Percentiles rank a stretch among this genome's conserved stretches.
Conservation (phyloP, 2,888 invertebrate genomes). For the Xanthia togata region DNA sequence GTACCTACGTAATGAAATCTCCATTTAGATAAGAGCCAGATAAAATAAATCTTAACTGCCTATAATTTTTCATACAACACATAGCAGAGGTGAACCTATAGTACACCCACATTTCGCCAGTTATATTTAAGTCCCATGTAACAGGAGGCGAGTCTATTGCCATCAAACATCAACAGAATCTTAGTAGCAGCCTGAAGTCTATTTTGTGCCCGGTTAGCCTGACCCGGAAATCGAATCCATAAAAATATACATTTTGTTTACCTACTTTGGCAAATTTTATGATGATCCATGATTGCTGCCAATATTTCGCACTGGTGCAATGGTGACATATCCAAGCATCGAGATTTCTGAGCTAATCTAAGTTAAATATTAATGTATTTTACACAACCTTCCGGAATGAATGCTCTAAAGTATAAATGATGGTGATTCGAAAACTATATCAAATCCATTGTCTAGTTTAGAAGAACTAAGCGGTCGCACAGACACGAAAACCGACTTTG, state of each 20-base stretch:
- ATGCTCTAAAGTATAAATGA: too few species aligned
- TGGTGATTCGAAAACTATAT: too few species aligned
- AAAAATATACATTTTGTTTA: too few species aligned
- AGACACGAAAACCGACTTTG: too few species aligned
- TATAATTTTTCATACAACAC: not conserved
- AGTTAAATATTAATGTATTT: too few species aligned
- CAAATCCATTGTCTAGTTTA: too few species aligned
- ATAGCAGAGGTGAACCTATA: not conserved
- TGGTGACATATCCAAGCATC: too few species aligned
- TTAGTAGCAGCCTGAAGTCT: too few species aligned
- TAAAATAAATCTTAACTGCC: not conserved
- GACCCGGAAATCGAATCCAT: not conserved
- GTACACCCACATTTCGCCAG: not conserved
- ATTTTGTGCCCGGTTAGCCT: too few species aligned
- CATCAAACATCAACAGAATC: not conserved
- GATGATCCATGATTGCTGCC: not conserved
- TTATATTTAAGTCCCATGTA: not conserved
- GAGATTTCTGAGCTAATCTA: too few species aligned
- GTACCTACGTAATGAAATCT: conserved; percentile 29
- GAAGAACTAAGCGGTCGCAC: too few species aligned
- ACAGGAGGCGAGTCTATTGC: not conserved
- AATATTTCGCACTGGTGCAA: not conserved
- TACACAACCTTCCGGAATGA: too few species aligned
- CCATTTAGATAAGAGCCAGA: conserved; percentile 15
- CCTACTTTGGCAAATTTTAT: not conserved